phyloP scores from a whole-genome alignment of 2,797 vertebrate genomes.

The Lithobates pipiens region DNA sequence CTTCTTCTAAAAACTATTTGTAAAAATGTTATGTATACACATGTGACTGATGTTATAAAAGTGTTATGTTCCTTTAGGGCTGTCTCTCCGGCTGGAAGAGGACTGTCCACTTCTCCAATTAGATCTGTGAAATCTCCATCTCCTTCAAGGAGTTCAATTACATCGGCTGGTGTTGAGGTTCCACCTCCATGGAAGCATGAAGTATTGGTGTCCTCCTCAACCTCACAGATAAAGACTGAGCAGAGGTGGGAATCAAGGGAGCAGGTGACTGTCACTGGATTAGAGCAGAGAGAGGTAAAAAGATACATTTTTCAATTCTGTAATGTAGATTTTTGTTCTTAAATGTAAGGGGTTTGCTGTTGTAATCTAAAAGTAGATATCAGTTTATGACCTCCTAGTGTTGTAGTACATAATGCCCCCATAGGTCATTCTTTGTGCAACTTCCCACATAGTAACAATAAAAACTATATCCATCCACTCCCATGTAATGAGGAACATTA shows the following conservation, averaged over 20 bases:
- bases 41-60: background rate
- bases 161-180: conserved; percentile 77
- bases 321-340: background rate
- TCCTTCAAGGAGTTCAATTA: conserved; percentile 81
- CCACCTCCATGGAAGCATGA: conserved; percentile 94
- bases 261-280: conserved; percentile 71
- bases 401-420: background rate
- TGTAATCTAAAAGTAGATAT: background rate
- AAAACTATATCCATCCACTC: background rate
- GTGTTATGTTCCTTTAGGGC: conserved; percentile 75
- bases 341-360: background rate
- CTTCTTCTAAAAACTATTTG: background rate
- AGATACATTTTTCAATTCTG: background rate
- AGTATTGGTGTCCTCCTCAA: conserved; percentile 78
- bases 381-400: background rate
- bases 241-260: conserved; percentile 82
- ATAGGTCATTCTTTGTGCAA: too few relatives aligned
- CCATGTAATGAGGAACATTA: too few relatives aligned
- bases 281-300: conserved; percentile 82
- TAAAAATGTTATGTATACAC: background rate
- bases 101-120: conserved; percentile 86
- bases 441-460: background rate
- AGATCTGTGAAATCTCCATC: conserved; percentile 92
- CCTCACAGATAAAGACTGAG: conserved; percentile 80
- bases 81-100: conserved; percentile 86